Evolutionary conservation across 2,888 invertebrate genomes (phyloP).

Genomic region (Athalia cordata): DNA sequence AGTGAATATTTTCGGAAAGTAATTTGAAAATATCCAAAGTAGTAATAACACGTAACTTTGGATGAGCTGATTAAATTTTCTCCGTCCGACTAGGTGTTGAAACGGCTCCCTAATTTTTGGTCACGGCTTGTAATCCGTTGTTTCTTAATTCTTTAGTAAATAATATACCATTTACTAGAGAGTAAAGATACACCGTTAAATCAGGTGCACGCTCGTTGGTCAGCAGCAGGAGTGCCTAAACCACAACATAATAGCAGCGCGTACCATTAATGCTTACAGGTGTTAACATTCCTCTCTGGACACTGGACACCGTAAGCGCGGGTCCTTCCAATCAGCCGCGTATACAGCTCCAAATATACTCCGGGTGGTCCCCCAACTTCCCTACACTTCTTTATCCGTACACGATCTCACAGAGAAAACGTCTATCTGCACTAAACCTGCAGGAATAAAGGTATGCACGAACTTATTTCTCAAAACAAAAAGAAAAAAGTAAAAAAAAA

Average conservation of each 20-base stretch:
- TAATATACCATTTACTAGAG: conserved; percentile 25
- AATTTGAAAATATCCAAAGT: too few relatives aligned
- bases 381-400: conserved; percentile 54
- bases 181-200: conserved; percentile 4
- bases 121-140: conserved; percentile 31
- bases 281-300: conserved; percentile 60
- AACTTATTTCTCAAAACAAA: too few relatives aligned
- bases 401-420: conserved; percentile 54
- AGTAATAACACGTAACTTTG: too few relatives aligned
- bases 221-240: conserved; percentile 34
- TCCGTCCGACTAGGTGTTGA: not conserved
- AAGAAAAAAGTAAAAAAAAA: too few relatives aligned
- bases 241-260: conserved; percentile 16
- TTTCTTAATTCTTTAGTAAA: conserved; percentile 19
- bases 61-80: too few relatives aligned
- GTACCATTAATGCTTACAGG: conserved; percentile 54
- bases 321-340: conserved; percentile 47
- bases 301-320: conserved; percentile 58
- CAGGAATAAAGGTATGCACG: too few relatives aligned
- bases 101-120: conserved; percentile 1
- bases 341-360: conserved; percentile 54
- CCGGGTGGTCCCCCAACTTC: conserved; percentile 59
- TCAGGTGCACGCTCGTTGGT: conserved; percentile 17
- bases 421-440: not conserved
- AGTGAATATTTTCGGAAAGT: too few relatives aligned